Evolutionary conservation across 1,140 invertebrate species (phyloP), one percentile per base, ranked within the genome.

Genomic region (Anastatus disparis): DNA sequence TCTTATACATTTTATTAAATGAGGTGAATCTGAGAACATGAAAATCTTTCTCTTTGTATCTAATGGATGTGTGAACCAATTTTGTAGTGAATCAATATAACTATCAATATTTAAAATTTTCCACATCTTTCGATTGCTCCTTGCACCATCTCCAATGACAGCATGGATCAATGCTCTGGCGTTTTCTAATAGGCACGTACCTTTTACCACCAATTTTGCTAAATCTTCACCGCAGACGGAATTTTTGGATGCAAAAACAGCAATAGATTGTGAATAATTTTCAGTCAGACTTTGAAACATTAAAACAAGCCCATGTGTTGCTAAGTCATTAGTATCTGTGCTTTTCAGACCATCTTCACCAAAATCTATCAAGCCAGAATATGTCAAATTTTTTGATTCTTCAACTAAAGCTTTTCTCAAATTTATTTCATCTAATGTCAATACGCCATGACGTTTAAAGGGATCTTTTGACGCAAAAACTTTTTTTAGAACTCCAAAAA

Each of bases 391-490:
- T 35, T 6, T 10, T 4, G 31, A 4, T 6, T 4, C 4, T 6
- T 72, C 67, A 26, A 15, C 22, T 1, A 72, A 31, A 3, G 72
- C 65, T 59, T 74, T 70, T 17, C 72, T 48, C 13, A 76, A 38
- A 35, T 65, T 66, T 0, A 76, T 74, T 63, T 71, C 70, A 63
- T 76, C 74, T 24, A 76, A n/a, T 12, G 69, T 1, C 1, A 76
- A 1, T 17, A 76, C 44, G 1, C 65, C 72, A 44, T 67, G 53
- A 1, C 67, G 44, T 40, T 76, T 58, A 1, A 74, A 50, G n/a
- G 17, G 0, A 10, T 27, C 12, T 67, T 74, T 74, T 3, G 15
- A 38, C 22, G 52, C 2, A 12, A 75, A 75, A 35, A 6, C 4
- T 35, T 35, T 35, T 35, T 35, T 35, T 10, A 35, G 10, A 6